phyloP scores from a whole-genome alignment of 2,113 vertebrate genomes.

The Ciconia stormi region DNA sequence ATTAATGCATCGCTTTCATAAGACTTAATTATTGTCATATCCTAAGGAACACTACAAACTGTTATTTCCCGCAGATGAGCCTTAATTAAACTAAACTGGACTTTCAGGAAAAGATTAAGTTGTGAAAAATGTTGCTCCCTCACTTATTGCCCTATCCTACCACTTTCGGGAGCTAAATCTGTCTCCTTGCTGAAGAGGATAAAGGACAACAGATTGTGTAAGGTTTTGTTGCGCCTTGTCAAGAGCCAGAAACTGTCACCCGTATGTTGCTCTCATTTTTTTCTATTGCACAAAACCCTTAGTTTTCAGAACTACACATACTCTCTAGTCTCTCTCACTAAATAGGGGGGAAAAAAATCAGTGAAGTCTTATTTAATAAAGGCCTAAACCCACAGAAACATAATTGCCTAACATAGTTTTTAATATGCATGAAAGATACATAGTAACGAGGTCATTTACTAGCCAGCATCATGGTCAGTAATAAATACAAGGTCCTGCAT shows the following conservation, averaged over 20 bases:
- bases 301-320: not conserved
- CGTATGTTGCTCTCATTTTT: accelerated
- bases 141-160: not conserved
- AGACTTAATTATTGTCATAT: not conserved
- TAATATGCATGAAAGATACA: not conserved
- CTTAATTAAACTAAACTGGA: not conserved
- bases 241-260: not conserved
- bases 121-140: not conserved
- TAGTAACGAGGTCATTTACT: not conserved
- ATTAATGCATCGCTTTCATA: not conserved
- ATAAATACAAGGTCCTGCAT: not conserved
- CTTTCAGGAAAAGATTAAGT: not conserved
- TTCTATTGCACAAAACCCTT: not conserved
- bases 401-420: not conserved
- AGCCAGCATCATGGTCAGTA: not conserved
- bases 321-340: not conserved
- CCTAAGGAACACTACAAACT: not conserved
- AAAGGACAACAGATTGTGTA: not conserved
- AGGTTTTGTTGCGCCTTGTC: not conserved
- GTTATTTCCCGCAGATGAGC: not conserved
- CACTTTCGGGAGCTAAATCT: not conserved
- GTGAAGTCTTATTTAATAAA: not conserved
- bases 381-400: not conserved
- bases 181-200: not conserved
- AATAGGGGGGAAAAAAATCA: not conserved